Conservation (phyloP, 1,140 invertebrate species). For the Centruroides vittatus region DNA sequence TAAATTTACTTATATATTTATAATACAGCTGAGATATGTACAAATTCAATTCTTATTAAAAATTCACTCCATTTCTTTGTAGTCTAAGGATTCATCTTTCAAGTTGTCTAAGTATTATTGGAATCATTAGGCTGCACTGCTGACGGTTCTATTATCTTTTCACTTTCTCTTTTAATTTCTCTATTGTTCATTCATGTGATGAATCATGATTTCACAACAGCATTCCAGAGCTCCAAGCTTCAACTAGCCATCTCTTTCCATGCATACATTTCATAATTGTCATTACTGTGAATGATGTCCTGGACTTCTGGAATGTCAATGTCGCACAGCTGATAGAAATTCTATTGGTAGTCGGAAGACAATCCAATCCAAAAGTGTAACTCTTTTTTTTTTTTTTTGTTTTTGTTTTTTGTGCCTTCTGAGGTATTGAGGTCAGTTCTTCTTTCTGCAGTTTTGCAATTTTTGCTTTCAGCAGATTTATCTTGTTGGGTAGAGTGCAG, state of each 20-base stretch:
- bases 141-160: too few relatives aligned
- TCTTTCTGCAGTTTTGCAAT: constrained; percentile 7
- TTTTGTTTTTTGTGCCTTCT: background rate
- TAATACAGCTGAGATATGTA: too few relatives aligned
- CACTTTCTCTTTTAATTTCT: background rate
- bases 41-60: background rate
- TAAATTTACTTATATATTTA: too few relatives aligned
- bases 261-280: constrained; percentile 16
- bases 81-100: too few relatives aligned
- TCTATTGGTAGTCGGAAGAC: constrained; percentile 17
- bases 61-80: too few relatives aligned
- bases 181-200: constrained; percentile 2
- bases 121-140: too few relatives aligned
- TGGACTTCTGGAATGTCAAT: constrained; percentile 71
- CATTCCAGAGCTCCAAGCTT: constrained; percentile 16
- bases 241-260: constrained; percentile 22
- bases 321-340: constrained; percentile 55
- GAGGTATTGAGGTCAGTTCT: background rate
- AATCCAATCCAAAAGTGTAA: background rate
- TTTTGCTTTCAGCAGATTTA: background rate
- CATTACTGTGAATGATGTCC: constrained; percentile 43
- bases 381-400: background rate
- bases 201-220: constrained; percentile 9
- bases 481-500: constrained; percentile 12
- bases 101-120: too few relatives aligned